Percentiles rank a stretch among this genome's conserved stretches.
Conservation (phyloP, 2,888 invertebrate genomes). For the Leptopilina myrica region DNA sequence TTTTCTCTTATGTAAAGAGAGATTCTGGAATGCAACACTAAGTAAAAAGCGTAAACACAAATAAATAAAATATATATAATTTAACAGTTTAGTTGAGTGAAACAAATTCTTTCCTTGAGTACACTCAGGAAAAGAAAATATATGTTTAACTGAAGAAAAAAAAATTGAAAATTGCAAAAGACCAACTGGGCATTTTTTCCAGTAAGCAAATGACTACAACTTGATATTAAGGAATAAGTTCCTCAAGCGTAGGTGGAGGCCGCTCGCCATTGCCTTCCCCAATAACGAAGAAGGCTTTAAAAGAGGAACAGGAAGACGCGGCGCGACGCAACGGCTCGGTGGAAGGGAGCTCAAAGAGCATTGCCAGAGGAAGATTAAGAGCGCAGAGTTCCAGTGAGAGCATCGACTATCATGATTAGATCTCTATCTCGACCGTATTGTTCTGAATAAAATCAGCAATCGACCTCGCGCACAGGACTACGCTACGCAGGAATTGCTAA, state of each 20-base stretch:
- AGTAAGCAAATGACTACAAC: too few species aligned
- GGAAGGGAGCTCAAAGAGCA: background rate
- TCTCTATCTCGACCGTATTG: slow-evolving; percentile 32
- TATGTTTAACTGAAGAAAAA: too few species aligned
- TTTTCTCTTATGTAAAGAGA: too few species aligned
- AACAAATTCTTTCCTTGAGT: too few species aligned
- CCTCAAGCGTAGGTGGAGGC: background rate
- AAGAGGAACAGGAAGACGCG: slow-evolving; percentile 22
- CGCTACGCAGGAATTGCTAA: background rate
- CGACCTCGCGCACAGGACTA: background rate
- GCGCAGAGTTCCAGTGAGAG: slow-evolving; percentile 25
- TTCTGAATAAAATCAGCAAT: slow-evolving; percentile 30
- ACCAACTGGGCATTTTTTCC: too few species aligned
- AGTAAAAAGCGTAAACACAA: too few species aligned
- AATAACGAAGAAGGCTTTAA: background rate
- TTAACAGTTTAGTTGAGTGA: too few species aligned
- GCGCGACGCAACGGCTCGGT: background rate
- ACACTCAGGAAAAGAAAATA: too few species aligned
- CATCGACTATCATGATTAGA: slow-evolving; percentile 35
- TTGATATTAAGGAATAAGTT: too few species aligned
- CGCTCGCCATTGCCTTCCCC: slow-evolving; percentile 36
- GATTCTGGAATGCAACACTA: too few species aligned
- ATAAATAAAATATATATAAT: too few species aligned
- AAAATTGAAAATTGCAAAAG: too few species aligned
- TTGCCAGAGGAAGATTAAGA: slow-evolving; percentile 38